These are phyloP conservation scores for Gymnorhina tibicen DNA, from an alignment of 2,113 vertebrate species.

Conservation along the genomic window DNA sequence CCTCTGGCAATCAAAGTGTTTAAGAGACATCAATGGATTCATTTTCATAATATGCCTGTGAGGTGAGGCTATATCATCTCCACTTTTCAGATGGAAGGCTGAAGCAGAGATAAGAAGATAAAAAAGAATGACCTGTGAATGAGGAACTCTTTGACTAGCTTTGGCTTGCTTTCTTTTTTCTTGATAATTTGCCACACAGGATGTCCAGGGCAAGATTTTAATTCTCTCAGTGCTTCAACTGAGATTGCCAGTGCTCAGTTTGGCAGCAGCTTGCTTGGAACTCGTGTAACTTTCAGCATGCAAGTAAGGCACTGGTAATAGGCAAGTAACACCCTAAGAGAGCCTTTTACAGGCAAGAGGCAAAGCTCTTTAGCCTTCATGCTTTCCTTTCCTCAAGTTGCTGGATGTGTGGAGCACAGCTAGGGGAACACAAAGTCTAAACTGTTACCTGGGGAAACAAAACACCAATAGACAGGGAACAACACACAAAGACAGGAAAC, in stretches of 20 bases:
- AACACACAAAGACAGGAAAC: not conserved
- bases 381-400: not conserved
- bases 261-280: not conserved
- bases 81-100: constrained; percentile 8
- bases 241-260: not conserved
- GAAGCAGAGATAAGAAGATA: constrained; percentile 26
- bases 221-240: not conserved
- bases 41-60: constrained; percentile 26
- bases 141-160: not conserved
- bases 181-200: not conserved
- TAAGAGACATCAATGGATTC: constrained; percentile 29
- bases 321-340: not conserved
- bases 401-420: not conserved
- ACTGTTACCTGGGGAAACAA: not conserved
- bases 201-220: not conserved
- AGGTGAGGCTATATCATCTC: not conserved
- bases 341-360: not conserved
- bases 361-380: not conserved
- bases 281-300: not conserved
- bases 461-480: not conserved
- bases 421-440: not conserved
- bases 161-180: not conserved
- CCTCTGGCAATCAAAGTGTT: constrained; percentile 25
- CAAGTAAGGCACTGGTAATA: not conserved
- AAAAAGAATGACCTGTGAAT: constrained; percentile 12